These are phyloP conservation scores for Seriola dumerili DNA, from an alignment of 2,113 vertebrate species.

Conservation along the genomic window DNA sequence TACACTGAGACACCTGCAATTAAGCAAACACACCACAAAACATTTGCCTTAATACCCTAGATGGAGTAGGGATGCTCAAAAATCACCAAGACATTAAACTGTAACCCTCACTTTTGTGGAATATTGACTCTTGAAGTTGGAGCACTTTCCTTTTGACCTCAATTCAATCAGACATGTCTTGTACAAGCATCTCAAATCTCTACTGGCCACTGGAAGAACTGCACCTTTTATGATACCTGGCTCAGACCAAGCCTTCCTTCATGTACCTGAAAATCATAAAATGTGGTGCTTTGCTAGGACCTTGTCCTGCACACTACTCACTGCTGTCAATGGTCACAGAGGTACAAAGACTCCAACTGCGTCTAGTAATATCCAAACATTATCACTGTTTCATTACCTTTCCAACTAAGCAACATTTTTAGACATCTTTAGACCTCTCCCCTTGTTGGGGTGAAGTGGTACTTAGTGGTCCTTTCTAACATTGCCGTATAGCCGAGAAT, in stretches of 20 bases:
- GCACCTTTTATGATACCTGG: slow-evolving; percentile 8
- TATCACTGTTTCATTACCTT: neutral
- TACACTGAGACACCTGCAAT: neutral
- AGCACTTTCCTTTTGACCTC: neutral
- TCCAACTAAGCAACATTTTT: neutral
- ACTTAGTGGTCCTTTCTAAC: neutral
- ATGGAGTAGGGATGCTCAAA: neutral
- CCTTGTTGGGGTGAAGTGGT: neutral
- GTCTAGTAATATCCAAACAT: slow-evolving; percentile 13
- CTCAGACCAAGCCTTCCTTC: neutral
- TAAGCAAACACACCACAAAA: neutral
- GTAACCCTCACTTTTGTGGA: neutral
- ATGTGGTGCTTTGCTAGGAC: neutral
- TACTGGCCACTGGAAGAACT: slow-evolving; percentile 7
- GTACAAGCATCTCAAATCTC: neutral
- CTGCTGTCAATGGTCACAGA: neutral
- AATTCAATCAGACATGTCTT: neutral
- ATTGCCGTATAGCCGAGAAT: neutral
- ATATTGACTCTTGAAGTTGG: neutral
- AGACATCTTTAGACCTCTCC: neutral
- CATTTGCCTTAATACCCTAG: neutral
- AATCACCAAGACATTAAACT: neutral
- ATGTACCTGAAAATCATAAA: neutral
- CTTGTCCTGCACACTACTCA: neutral
- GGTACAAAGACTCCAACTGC: neutral